Percentiles rank a stretch among this genome's conserved stretches.
Conservation (phyloP, 2,113 vertebrate species). For the Hypocryptadius cinnamomeus region DNA sequence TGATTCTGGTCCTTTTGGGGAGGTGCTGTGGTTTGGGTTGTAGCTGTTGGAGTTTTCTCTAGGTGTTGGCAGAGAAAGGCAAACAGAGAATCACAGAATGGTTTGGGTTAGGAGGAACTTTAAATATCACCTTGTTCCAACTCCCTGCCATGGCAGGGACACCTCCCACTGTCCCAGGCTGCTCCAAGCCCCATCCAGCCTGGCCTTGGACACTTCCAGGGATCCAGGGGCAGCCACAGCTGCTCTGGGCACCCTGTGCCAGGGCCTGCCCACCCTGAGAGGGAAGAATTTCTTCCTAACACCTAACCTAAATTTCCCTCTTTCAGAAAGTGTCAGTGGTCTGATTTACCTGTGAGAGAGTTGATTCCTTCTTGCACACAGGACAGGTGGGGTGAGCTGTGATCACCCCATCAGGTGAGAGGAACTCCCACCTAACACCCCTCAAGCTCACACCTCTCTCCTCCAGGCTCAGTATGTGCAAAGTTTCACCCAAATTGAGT, state of each 20-base stretch:
- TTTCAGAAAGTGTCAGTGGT: neutral
- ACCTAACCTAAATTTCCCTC: neutral
- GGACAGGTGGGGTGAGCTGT: accelerated
- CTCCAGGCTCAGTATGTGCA: neutral
- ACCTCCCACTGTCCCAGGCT: accelerated
- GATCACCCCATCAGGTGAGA: neutral
- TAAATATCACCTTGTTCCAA: neutral
- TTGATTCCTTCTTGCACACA: accelerated
- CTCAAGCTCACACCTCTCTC: neutral
- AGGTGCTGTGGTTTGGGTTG: neutral
- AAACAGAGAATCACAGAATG: neutral
- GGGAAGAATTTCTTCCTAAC: neutral
- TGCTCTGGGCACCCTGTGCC: neutral
- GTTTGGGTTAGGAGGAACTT: neutral
- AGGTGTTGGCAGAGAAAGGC: neutral
- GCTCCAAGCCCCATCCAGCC: accelerated
- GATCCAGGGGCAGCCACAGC: neutral
- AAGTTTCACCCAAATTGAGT: neutral
- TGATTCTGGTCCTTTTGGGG: neutral
- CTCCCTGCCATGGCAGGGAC: neutral
- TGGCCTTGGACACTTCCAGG: neutral
- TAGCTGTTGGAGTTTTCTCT: neutral
- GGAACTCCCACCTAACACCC: neutral
- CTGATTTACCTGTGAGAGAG: neutral
- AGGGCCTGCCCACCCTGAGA: accelerated